Base-by-base conservation (phyloP, 2,888 invertebrate genomes). In the Pheosia tremula region DNA sequence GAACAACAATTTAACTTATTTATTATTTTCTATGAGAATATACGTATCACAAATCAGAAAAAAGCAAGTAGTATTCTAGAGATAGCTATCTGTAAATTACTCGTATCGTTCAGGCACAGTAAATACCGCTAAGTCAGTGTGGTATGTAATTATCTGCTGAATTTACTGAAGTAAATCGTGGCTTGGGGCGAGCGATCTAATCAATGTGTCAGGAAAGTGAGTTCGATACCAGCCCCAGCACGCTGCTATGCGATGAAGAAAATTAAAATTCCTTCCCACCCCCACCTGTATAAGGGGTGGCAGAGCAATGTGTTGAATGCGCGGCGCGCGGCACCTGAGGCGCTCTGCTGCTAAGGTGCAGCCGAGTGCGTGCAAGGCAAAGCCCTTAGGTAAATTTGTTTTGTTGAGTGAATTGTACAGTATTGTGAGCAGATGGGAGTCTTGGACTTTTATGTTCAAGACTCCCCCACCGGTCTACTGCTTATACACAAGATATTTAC, bases 251-350 rank as follows among this genome's bases (percentile, higher is more conserved):
- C 4, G n/a, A 4, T 37, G 36, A 53, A 37, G 11, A 37, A 37
- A 38, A 53, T 53, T 53, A 53, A 37, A 53, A 53, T 53, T 53
- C 37, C 24, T 53, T 37, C 6, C 37, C 53, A 36, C 37, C 37
- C 53, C 53, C 53, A 9, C 53, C 37, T 7, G 36, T 5, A 37
- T 36, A 4, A 9, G 9, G 11, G 8, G 53, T 11, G 53, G 37
- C 3, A 38, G 53, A 37, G 10, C 36, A 10, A 11, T 38, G 37
- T 6, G 36, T 10, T 11, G 11, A 37, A 37, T 36, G 36, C 36
- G 13, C 10, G 52, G 36, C 52, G 36, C 36, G 13, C 2, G 52
- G 36, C 52, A 36, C 52, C 49, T 49, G 49, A n/a, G 13, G 49
- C n/a, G 13, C 5, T 13, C 10, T 10, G 43, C 47, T 47, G n/a